These are phyloP conservation scores for Condylura cristata DNA, from an alignment of 2,113 vertebrate species.

Conservation along the genomic window DNA sequence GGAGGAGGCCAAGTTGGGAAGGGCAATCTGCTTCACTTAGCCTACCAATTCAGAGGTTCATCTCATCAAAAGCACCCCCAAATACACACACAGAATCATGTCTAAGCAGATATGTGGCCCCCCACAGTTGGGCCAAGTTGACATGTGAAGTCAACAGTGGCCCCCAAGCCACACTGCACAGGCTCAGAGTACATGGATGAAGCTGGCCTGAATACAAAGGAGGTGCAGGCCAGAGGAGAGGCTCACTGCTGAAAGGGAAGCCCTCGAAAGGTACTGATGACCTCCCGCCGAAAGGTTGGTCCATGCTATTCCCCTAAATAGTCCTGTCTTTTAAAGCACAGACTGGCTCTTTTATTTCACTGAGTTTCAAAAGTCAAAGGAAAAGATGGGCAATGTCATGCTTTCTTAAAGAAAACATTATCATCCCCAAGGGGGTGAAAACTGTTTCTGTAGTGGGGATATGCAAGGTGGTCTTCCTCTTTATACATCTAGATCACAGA, in stretches of 20 bases:
- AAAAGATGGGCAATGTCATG: neutral
- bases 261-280: neutral
- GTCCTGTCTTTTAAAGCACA: neutral
- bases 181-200: neutral
- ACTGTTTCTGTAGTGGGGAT: accelerated
- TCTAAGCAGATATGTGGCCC: neutral
- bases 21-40: too few relatives aligned
- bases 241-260: too few relatives aligned
- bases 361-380: neutral
- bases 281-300: neutral
- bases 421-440: neutral
- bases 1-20: neutral
- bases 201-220: neutral
- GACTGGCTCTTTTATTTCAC: neutral
- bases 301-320: accelerated
- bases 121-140: too few relatives aligned
- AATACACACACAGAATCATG: neutral
- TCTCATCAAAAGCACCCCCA: neutral
- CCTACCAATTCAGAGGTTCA: too few relatives aligned
- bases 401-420: neutral
- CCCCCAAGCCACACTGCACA: too few relatives aligned
- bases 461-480: neutral
- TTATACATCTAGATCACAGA: neutral
- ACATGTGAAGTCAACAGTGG: neutral
- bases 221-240: too few relatives aligned